Evolutionary conservation across 2,797 vertebrate species (phyloP), one percentile per base, ranked within the genome.

Genomic region (Galaxias olidus): DNA sequence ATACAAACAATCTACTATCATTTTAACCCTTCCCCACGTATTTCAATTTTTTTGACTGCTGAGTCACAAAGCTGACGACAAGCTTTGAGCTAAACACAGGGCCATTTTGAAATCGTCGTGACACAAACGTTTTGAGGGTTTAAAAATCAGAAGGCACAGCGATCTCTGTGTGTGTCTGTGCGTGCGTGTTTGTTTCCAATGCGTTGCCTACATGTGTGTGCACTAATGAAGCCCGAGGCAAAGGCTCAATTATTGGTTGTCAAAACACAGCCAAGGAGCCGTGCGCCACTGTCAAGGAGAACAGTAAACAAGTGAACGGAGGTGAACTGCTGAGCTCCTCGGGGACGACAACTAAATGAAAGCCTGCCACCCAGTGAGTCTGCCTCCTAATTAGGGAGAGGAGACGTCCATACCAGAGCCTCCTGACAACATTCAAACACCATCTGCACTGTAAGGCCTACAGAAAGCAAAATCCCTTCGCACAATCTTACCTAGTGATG

Each of bases 21-120:
- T 44, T 68, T 75, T 44, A 40, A 14, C 6, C 13, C 20, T 61
- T 20, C 45, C 15, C 19, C 11, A 42, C 14, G 57, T 10, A 41
- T 49, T 50, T 12, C 9, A 17, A 30, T 41, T 47, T 18, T 49
- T 50, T 13, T 17, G 48, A 46, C 43, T 61, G 64, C 72, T 76
- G 76, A 86, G 59, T 86, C 80, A 52, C 60, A 30, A 71, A 13
- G 4, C 63, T 78, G 77, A 86, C 72, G 75, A 77, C 67, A 66
- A 66, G 69, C 51, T 55, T 64, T 50, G 58, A 59, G 42, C 65
- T 19, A 63, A 79, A 73, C 51, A 57, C 45, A 62, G 76, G 51
- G 71, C 46, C 44, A 49, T 56, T 64, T 72, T n/a, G 63, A 30
- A 70, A 72, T 63, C 49, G 70, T 75, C 47, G 12, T n/a, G 7